Evolutionary conservation across 2,888 invertebrate genomes (phyloP), one percentile per base, ranked within the genome.

Genomic region (Boloria selene): DNA sequence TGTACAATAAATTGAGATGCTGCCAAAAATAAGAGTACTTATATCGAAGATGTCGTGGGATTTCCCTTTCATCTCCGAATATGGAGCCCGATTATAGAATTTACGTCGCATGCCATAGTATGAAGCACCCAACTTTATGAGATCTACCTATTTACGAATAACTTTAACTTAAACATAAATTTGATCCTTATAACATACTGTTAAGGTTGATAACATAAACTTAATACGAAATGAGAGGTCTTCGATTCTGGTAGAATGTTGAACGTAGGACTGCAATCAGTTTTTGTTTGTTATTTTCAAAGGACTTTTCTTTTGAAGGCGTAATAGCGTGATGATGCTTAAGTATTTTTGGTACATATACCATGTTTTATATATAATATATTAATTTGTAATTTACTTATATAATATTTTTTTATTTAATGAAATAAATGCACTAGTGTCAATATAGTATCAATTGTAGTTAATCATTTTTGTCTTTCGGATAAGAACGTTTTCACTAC

Each of bases 71-170:
- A 80, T 78, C 74, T 79, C 81, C 80, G 44, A 79, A 79, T 72
- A 83, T 73, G 82, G 70, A 73, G 60, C 64, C 66, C 72, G 72
- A 79, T 77, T 69, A 73, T 74, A 79, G 79, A 82, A 83, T 83
- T 82, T 84, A 85, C 84, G 83, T 79, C 75, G 82, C 81, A 80
- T 84, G 75, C 84, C 84, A 74, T 85, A 85, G 85, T 85, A 85
- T 72, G 76, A 75, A 74, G 70, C 72, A 64, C 70, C 81, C 77
- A 79, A 58, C 44, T 13, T 38, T 51, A 52, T 13, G 55, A n/a
- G 49, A 65, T 13, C 64, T 17, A 54, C 17, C 13, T 17, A 50
- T 17, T 42, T 17, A 2, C 26, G 13, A 52, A 45, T 52, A 61
- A 59, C 22, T 44, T 17, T 17, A 13, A 16, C 31, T 42, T 22